Evolutionary conservation across 1,140 invertebrate species (phyloP).

Genomic region (Hypothenemus hampei): DNA sequence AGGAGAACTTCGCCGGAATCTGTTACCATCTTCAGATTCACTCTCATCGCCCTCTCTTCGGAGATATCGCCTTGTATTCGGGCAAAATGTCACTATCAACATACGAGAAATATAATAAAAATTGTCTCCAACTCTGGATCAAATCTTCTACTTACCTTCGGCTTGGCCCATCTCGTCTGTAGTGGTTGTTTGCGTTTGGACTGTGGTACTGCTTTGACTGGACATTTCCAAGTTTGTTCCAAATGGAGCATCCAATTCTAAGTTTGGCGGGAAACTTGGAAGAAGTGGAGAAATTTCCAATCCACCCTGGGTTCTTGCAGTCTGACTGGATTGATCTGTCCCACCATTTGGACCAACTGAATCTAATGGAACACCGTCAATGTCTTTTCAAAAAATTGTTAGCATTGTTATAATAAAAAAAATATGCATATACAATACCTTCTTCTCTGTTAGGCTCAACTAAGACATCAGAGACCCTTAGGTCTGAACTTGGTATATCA

Average conservation of each 20-base stretch:
- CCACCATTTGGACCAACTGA: slow-evolving; percentile 19
- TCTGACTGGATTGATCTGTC: slow-evolving; percentile 1
- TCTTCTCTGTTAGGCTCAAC: slow-evolving; percentile 6
- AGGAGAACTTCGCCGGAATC: slow-evolving; percentile 4
- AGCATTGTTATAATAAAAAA: slow-evolving; percentile 1
- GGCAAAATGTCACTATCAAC: neutral
- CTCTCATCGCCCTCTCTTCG: slow-evolving; percentile 4
- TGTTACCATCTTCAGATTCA: neutral
- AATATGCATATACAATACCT: neutral
- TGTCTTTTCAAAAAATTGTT: slow-evolving; percentile 13
- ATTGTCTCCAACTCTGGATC: slow-evolving; percentile 23
- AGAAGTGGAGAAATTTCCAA: slow-evolving; percentile 23
- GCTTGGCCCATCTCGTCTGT: slow-evolving; percentile 4
- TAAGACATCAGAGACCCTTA: slow-evolving; percentile 8
- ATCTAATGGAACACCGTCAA: slow-evolving; percentile 27
- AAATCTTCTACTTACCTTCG: slow-evolving; percentile 24
- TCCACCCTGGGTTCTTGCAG: slow-evolving; percentile 19
- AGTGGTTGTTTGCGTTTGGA: slow-evolving; percentile 23
- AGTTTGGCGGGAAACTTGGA: slow-evolving; percentile 18
- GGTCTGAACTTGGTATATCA: no score
- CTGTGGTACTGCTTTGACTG: slow-evolving; percentile 20
- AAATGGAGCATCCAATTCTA: slow-evolving; percentile 17
- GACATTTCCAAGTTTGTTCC: slow-evolving; percentile 17
- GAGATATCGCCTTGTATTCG: neutral
- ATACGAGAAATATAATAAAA: slow-evolving; percentile 1